Percentiles rank a stretch among this genome's conserved stretches.
Evolutionary conservation across 1,140 invertebrate species (phyloP).

Genomic region (Melitaea cinxia): DNA sequence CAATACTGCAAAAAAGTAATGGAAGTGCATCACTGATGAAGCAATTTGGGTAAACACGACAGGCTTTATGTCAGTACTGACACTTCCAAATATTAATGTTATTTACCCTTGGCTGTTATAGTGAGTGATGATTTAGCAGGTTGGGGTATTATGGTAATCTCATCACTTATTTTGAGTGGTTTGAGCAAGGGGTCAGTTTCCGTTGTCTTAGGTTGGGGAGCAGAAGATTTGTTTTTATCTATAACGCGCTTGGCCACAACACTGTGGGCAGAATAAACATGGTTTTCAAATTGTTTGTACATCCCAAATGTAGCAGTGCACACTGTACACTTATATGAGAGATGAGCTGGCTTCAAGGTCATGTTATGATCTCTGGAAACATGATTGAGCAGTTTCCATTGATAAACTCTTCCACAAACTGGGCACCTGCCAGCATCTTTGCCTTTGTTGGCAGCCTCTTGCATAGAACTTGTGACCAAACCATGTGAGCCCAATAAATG

Average conservation of each 20-base stretch:
- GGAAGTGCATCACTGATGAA: conserved; percentile 61
- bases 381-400: conserved; percentile 96
- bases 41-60: conserved; percentile 43
- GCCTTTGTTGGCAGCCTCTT: conserved; percentile 96
- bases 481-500: conserved; percentile 97
- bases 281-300: conserved; percentile 97
- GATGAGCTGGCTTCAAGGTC: conserved; percentile 95
- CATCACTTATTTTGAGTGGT: conserved; percentile 94
- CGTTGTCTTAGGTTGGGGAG: conserved; percentile 69
- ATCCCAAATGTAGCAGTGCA: conserved; percentile 97
- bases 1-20: conserved; percentile 71
- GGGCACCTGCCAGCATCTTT: conserved; percentile 97
- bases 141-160: conserved; percentile 96
- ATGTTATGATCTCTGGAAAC: conserved; percentile 96
- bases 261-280: conserved; percentile 96
- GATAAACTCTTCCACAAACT: conserved; percentile 95
- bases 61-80: conserved; percentile 46
- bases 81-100: conserved; percentile 58
- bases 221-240: conserved; percentile 86
- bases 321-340: conserved; percentile 97
- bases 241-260: conserved; percentile 93
- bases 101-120: conserved; percentile 75
- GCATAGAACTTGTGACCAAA: conserved; percentile 97
- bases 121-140: conserved; percentile 83
- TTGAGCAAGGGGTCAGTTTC: conserved; percentile 89